These are phyloP conservation scores for Teleogryllus occipitalis DNA, from an alignment of 1,140 invertebrate species.

Conservation along the genomic window DNA sequence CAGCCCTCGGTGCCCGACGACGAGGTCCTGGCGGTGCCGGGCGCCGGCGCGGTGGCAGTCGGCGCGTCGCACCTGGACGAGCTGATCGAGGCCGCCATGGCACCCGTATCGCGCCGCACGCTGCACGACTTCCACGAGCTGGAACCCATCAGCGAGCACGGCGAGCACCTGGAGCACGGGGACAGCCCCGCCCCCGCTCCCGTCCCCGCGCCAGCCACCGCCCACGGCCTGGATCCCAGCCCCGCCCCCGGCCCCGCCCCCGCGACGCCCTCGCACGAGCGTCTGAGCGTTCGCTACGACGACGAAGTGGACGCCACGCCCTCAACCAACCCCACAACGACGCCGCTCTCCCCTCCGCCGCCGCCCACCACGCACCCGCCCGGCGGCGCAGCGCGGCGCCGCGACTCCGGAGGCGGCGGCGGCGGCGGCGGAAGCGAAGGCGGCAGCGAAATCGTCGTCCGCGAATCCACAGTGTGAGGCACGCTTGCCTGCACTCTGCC, in stretches of 20 bases:
- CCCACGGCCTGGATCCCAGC: too few species aligned
- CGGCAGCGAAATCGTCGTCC: neutral
- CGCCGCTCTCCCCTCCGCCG: neutral
- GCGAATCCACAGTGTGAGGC: neutral
- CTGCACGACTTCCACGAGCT: slow-evolving; percentile 14
- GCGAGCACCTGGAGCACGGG: neutral
- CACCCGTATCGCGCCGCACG: neutral
- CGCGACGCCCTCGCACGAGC: too few species aligned
- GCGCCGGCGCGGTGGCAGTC: neutral
- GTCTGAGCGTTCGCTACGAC: too few species aligned
- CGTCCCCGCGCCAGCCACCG: neutral
- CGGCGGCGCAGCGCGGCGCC: neutral
- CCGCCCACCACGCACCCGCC: neutral
- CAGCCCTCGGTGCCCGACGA: neutral
- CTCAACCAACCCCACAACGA: too few species aligned
- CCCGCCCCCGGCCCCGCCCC: too few species aligned
- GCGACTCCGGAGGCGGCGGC: neutral
- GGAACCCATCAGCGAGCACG: slow-evolving; percentile 8
- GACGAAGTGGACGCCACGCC: too few species aligned
- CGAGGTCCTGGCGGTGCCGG: neutral
- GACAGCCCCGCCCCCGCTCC: neutral
- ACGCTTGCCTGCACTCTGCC: too few species aligned
- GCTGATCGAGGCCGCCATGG: neutral
- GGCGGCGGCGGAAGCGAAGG: too few species aligned
- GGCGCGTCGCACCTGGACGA: too few species aligned